These are phyloP conservation scores for Halyomorpha halys DNA, from an alignment of 1,140 invertebrate species.

Conservation along the genomic window DNA sequence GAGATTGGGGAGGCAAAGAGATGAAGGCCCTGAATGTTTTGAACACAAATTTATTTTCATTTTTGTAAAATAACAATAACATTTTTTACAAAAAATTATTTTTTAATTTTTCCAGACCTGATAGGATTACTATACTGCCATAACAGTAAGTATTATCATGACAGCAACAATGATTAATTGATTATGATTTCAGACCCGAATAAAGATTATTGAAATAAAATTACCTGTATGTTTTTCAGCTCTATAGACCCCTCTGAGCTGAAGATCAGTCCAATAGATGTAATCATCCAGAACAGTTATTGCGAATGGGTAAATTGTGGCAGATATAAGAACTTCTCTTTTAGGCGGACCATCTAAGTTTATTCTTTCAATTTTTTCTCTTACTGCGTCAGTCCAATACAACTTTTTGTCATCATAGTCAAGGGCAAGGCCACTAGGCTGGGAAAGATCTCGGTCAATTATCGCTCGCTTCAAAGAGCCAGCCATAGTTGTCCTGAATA, in stretches of 20 bases:
- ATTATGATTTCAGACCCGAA: no score
- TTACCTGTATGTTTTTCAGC: slow-evolving; percentile 87
- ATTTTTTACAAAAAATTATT: no score
- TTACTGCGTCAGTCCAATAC: slow-evolving; percentile 95
- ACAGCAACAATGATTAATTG: no score
- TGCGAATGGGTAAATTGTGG: slow-evolving; percentile 92
- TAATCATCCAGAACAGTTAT: slow-evolving; percentile 84
- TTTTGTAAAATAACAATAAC: no score
- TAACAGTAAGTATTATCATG: no score
- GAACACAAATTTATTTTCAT: no score
- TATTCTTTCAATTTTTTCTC: slow-evolving; percentile 93
- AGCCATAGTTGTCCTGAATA: slow-evolving; percentile 92
- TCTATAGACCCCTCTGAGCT: slow-evolving; percentile 84
- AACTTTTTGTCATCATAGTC: slow-evolving; percentile 92
- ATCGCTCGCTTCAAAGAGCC: slow-evolving; percentile 85
- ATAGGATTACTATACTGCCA: no score
- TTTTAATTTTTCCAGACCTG: no score
- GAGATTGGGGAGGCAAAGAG: no score
- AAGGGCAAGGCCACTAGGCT: slow-evolving; percentile 90
- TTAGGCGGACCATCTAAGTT: slow-evolving; percentile 67
- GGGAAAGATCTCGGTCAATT: slow-evolving; percentile 80
- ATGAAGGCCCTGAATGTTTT: no score
- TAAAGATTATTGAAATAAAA: background rate
- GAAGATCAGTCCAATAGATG: slow-evolving; percentile 97
- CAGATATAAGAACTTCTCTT: slow-evolving; percentile 61